Evolutionary conservation across 1,140 invertebrate species (phyloP).

Genomic region (Calycopis cecrops): DNA sequence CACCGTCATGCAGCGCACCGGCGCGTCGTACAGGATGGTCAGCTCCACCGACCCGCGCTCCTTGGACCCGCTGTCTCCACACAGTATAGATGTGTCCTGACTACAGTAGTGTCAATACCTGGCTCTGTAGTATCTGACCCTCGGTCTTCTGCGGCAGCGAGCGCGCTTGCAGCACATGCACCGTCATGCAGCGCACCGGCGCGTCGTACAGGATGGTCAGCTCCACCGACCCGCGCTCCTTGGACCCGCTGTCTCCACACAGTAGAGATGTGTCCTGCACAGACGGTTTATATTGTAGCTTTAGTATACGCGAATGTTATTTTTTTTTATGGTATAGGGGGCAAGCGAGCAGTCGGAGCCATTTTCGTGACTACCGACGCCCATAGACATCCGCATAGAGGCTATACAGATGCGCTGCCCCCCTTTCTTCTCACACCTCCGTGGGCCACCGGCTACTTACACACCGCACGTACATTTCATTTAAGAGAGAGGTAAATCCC

Average conservation of each 20-base stretch:
- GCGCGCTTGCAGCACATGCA: conserved; percentile 90
- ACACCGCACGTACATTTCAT: no score
- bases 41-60: conserved; percentile 82
- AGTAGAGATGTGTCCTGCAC: conserved; percentile 56
- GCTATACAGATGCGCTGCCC: no score
- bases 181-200: conserved; percentile 91
- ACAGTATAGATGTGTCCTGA: conserved; percentile 22
- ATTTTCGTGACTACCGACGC: background rate
- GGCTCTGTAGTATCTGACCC: conserved; percentile 85
- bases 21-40: conserved; percentile 91
- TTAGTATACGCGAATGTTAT: no score
- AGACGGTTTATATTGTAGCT: background rate
- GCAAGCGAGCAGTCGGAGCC: background rate
- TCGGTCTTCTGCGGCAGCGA: conserved; percentile 84
- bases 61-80: conserved; percentile 41
- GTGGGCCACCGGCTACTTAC: no score
- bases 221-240: conserved; percentile 79
- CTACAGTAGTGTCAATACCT: conserved; percentile 72
- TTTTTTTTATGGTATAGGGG: no score
- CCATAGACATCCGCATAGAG: no score
- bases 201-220: conserved; percentile 92
- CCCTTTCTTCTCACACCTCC: no score
- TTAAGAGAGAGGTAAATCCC: no score
- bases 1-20: conserved; percentile 91
- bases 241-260: conserved; percentile 43